phyloP scores from a whole-genome alignment of 2,113 vertebrate species.

The Pithys albifrons region DNA sequence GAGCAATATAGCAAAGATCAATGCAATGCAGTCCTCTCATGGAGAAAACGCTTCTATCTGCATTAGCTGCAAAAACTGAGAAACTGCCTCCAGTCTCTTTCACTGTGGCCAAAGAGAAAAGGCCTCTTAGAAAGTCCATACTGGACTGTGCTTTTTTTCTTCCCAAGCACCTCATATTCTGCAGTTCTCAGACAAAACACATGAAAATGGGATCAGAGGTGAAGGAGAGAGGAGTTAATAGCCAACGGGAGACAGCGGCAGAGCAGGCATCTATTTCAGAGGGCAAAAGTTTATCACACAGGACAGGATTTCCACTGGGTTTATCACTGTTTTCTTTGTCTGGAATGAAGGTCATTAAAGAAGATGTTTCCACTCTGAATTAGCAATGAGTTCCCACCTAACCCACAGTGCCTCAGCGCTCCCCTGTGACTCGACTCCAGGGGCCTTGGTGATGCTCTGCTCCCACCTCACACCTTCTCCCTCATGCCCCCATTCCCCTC shows the following conservation, averaged over 20 bases:
- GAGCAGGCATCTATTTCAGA: background rate
- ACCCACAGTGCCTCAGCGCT: background rate
- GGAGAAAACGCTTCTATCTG: background rate
- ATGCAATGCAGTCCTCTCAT: background rate
- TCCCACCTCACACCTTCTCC: background rate
- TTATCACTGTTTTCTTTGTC: slow-evolving; percentile 9
- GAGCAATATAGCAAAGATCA: background rate
- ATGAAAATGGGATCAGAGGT: background rate
- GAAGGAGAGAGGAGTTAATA: background rate
- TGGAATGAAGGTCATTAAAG: slow-evolving; percentile 30
- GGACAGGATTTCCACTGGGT: slow-evolving; percentile 20
- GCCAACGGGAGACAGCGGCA: background rate
- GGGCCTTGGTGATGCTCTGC: background rate
- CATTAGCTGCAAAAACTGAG: background rate
- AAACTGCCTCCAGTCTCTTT: background rate
- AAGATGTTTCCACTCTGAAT: slow-evolving; percentile 41
- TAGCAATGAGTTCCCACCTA: slow-evolving; percentile 6
- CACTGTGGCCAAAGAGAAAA: background rate
- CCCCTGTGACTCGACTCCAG: background rate
- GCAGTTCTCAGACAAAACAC: background rate
- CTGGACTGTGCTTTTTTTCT: background rate
- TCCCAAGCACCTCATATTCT: background rate
- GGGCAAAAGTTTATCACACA: slow-evolving; percentile 17
- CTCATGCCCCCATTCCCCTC: background rate
- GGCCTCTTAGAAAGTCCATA: background rate